Evolutionary conservation across 2,888 invertebrate genomes (phyloP).

Genomic region (Leucania comma): DNA sequence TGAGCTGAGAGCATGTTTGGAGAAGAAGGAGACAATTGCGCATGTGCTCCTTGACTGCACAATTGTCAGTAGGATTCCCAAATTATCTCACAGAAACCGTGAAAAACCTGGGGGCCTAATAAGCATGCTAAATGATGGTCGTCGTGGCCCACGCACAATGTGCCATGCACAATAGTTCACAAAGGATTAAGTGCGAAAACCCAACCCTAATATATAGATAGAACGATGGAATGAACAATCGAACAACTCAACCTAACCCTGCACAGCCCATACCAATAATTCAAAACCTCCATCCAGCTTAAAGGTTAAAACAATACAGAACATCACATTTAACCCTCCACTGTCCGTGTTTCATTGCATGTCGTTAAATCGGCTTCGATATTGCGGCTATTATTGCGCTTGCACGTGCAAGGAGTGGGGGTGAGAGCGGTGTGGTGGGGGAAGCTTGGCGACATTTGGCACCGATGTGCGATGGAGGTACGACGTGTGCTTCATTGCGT

Average conservation of each 20-base stretch:
- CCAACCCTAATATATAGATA: too few relatives aligned
- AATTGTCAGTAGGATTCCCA: too few relatives aligned
- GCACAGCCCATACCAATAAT: constrained; percentile 24
- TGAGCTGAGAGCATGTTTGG: too few relatives aligned
- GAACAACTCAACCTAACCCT: not conserved
- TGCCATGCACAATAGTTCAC: too few relatives aligned
- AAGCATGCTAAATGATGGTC: too few relatives aligned
- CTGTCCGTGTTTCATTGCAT: constrained; percentile 61
- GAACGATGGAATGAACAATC: not conserved
- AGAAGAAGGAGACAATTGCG: too few relatives aligned
- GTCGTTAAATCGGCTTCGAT: constrained; percentile 62
- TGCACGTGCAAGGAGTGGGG: constrained; percentile 60
- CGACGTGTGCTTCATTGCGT: constrained; percentile 55
- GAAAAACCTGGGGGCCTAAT: too few relatives aligned
- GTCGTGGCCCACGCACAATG: too few relatives aligned
- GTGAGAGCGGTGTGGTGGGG: constrained; percentile 16
- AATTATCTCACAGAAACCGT: too few relatives aligned
- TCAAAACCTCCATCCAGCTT: constrained; percentile 36
- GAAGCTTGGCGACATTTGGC: constrained; percentile 61
- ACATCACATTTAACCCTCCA: constrained; percentile 56
- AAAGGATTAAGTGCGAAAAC: too few relatives aligned
- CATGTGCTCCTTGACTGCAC: too few relatives aligned
- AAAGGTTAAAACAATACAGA: constrained; percentile 60
- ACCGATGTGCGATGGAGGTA: constrained; percentile 35
- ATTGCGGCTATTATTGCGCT: constrained; percentile 63